A percentile compares a stretch with the other conserved stretches of the same genome.
Conservation (phyloP, 2,113 vertebrate genomes). For the Mustela lutreola region DNA sequence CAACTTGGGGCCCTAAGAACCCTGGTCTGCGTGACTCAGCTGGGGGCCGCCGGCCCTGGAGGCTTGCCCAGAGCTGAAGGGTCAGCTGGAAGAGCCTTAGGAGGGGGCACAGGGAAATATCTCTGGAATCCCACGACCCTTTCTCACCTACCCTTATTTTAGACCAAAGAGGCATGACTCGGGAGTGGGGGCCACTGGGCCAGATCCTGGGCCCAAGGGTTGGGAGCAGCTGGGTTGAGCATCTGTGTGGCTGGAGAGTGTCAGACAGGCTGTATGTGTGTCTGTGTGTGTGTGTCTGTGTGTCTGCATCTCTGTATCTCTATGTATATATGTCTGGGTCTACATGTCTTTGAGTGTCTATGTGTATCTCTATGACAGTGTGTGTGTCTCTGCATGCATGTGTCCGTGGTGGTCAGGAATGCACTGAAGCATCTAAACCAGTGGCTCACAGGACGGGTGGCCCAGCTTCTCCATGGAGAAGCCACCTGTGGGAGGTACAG, state of each 20-base stretch:
- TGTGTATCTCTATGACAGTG: not conserved
- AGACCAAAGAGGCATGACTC: slow-evolving; percentile 68
- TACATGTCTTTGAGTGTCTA: not conserved
- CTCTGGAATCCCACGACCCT: slow-evolving; percentile 56
- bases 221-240: not conserved
- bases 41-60: slow-evolving; percentile 57
- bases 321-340: not conserved
- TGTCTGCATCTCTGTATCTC: not conserved
- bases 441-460: not conserved
- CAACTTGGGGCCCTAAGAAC: not conserved
- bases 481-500: rapidly evolving
- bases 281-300: not conserved
- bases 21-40: slow-evolving; percentile 63
- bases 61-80: slow-evolving; percentile 67
- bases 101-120: slow-evolving; percentile 63
- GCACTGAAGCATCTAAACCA: not conserved
- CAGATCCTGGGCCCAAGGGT: slow-evolving; percentile 28
- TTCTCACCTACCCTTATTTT: slow-evolving; percentile 79
- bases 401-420: not conserved
- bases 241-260: not conserved
- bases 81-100: slow-evolving; percentile 49
- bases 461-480: not conserved
- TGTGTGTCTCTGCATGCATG: not conserved
- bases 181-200: not conserved
- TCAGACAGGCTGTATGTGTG: not conserved